Conservation (phyloP, 2,888 invertebrate species). For the Phortica okadai region DNA sequence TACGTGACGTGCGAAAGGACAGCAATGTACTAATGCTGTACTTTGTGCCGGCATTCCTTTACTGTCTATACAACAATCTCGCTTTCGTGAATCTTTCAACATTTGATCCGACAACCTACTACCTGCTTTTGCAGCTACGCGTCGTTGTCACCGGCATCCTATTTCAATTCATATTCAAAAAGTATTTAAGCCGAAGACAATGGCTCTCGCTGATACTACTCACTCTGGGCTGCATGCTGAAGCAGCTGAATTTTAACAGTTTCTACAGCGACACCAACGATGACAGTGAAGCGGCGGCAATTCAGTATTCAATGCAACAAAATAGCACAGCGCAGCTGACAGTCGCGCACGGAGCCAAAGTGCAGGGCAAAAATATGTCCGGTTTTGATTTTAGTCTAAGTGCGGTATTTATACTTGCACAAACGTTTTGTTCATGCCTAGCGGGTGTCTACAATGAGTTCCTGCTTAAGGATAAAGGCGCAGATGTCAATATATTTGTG, state of each 20-base stretch:
- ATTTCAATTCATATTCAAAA: slow-evolving; percentile 91
- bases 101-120: slow-evolving; percentile 97
- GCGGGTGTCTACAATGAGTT: slow-evolving; percentile 98
- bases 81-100: slow-evolving; percentile 92
- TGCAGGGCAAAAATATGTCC: slow-evolving; percentile 68
- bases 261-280: slow-evolving; percentile 66
- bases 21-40: slow-evolving; percentile 85
- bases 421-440: slow-evolving; percentile 93
- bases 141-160: slow-evolving; percentile 94
- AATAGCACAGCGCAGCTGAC: neutral
- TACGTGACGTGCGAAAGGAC: slow-evolving; percentile 78
- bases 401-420: slow-evolving; percentile 82
- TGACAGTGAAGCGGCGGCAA: slow-evolving; percentile 54
- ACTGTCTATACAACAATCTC: slow-evolving; percentile 96
- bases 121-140: slow-evolving; percentile 90
- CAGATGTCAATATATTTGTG: slow-evolving; percentile 90
- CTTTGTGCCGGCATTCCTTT: slow-evolving; percentile 92
- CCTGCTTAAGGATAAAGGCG: slow-evolving; percentile 89
- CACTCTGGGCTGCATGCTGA: slow-evolving; percentile 93
- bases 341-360: neutral
- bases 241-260: slow-evolving; percentile 82
- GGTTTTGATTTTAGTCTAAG: slow-evolving; percentile 79
- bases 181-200: slow-evolving; percentile 86
- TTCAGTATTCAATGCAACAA: slow-evolving; percentile 44
- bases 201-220: slow-evolving; percentile 93